Base-by-base conservation (phyloP, 2,113 vertebrate genomes). In the Mesoclemmys tuberculata region DNA sequence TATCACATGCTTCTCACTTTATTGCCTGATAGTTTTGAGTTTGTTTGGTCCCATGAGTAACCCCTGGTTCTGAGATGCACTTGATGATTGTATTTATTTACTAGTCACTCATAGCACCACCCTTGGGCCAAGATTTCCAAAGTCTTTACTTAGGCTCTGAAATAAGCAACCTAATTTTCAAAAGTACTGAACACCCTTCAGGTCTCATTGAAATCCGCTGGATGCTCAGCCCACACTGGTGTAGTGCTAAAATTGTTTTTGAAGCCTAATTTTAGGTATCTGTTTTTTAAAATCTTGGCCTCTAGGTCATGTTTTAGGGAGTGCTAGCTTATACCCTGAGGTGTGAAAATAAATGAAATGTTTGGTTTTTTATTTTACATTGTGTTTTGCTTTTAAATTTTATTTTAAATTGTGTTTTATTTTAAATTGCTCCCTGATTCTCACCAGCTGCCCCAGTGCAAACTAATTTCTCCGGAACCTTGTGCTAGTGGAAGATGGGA, bases 191-290 rank as follows among this genome's bases (percentile, higher is more conserved):
- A 21, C 19, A 22, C 64, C 5, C n/a, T 10, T 71, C 64, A 71
- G 64, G 19, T 38, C 19, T 35, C 5, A 22, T 10, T 71, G 64
- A 71, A 38, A 38, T 22, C 64, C 21, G 35, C 64, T 38, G n/a
- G 64, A 19, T 38, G n/a, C 35, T 71, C 19, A 71, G 64, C 19
- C 35, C 64, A 38, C 64, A 38, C 19, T 68, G 35, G 38, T n/a
- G n/a, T 68, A n/a, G 64, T 21, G 35, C 19, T 21, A 38, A 18
- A 22, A 5, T 71, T 5, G 64, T 21, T 71, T 71, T 71, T 80
- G 55, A 24, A 26, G 87, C 44, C 77, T 95, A 84, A 80, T 91
- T 94, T 94, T 88, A 92, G 58, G 61, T n/a, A 4, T 77, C 41
- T 77, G 24, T 61, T 51, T 6, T 71, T 94, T 86, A 56, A 86